phyloP scores from a whole-genome alignment of 2,113 vertebrate genomes.

The Aramus guarauna region DNA sequence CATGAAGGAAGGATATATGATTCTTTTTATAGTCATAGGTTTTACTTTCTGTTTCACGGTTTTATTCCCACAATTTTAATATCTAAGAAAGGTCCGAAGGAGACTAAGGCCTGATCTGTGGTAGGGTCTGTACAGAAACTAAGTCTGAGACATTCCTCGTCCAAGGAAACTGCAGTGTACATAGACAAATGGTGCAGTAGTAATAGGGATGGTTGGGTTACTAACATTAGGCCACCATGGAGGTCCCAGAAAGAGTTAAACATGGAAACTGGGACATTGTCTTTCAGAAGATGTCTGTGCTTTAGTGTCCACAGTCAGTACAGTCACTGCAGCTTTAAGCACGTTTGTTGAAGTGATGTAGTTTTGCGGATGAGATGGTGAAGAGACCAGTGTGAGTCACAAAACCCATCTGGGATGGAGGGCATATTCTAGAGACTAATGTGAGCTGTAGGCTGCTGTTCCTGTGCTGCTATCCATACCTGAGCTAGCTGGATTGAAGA shows the following conservation, averaged over 20 bases:
- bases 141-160: fast-evolving
- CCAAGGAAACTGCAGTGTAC: neutral
- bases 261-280: neutral
- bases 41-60: neutral
- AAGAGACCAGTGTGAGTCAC: neutral
- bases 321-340: fast-evolving
- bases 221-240: fast-evolving
- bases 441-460: neutral
- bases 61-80: neutral
- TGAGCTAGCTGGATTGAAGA: neutral
- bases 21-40: neutral
- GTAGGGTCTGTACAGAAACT: neutral
- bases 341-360: neutral
- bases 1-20: neutral
- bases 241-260: neutral
- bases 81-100: neutral
- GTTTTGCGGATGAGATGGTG: neutral
- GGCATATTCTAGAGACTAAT: neutral
- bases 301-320: neutral
- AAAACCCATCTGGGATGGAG: neutral
- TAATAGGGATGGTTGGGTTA: neutral
- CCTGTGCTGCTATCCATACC: neutral
- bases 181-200: neutral
- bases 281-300: neutral
- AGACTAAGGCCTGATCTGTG: neutral